These are phyloP conservation scores for Dysidea cf. avara DNA, from an alignment of 37 sponge, comb jelly and placozoan genomes.

Conservation along the genomic window DNA sequence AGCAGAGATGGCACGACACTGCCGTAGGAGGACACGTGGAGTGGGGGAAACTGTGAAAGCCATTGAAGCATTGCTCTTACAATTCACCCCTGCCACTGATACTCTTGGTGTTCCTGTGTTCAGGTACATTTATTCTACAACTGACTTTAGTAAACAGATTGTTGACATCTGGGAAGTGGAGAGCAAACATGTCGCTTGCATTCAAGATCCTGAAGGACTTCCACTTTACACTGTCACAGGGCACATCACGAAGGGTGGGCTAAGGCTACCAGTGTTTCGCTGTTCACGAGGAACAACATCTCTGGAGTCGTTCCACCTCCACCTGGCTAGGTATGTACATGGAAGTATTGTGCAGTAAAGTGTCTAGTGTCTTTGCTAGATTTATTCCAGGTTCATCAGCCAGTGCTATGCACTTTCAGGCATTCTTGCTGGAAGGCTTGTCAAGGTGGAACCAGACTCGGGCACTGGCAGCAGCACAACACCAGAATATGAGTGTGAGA, in stretches of 20 bases:
- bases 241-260: conserved; percentile 10
- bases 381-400: conserved; percentile 43
- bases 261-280: conserved; percentile 13
- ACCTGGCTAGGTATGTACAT: conserved; percentile 19
- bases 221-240: conserved; percentile 16
- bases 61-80: conserved; percentile 26
- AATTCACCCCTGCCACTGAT: conserved; percentile 36
- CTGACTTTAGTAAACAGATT: too few relatives aligned
- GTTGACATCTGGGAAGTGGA: conserved; percentile 35
- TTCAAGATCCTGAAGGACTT: conserved; percentile 29
- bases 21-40: conserved; percentile 26
- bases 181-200: conserved; percentile 30
- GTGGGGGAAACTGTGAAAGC: neutral
- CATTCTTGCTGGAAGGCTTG: too few relatives aligned
- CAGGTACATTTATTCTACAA: too few relatives aligned
- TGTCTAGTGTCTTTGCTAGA: too few relatives aligned
- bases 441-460: too few relatives aligned
- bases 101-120: conserved; percentile 42
- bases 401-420: too few relatives aligned
- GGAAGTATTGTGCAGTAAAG: too few relatives aligned
- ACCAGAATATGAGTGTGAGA: too few relatives aligned
- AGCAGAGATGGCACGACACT: conserved; percentile 42
- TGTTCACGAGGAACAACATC: conserved; percentile 43
- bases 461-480: too few relatives aligned
- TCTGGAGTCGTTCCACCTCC: conserved; percentile 34